These are phyloP conservation scores for Melitaea athalia DNA, from an alignment of 2,888 invertebrate species.

Conservation along the genomic window DNA sequence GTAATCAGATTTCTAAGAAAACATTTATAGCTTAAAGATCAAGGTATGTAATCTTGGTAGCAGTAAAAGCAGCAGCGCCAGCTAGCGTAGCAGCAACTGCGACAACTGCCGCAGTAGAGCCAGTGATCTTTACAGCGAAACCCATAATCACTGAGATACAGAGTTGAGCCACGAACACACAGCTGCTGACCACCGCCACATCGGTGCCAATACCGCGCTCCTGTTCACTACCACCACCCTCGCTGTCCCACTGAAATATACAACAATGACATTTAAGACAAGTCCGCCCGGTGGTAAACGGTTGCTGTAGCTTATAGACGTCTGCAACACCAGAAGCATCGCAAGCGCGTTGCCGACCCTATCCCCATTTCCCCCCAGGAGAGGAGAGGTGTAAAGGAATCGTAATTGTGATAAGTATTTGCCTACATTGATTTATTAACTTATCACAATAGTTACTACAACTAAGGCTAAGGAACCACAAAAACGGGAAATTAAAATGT, in stretches of 20 bases:
- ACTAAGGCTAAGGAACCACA: too few relatives aligned
- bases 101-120: slow-evolving; percentile 94
- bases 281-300: too few relatives aligned
- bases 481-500: too few relatives aligned
- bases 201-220: slow-evolving; percentile 97
- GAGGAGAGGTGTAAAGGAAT: too few relatives aligned
- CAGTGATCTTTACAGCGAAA: slow-evolving; percentile 88
- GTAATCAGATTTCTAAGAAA: too few relatives aligned
- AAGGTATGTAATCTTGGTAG: slow-evolving; percentile 94
- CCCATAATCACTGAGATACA: slow-evolving; percentile 94
- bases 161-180: slow-evolving; percentile 98
- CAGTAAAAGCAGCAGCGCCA: slow-evolving; percentile 91
- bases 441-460: too few relatives aligned
- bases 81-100: slow-evolving; percentile 92
- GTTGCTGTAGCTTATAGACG: too few relatives aligned
- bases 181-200: slow-evolving; percentile 96
- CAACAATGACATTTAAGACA: not conserved
- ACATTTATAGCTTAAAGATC: slow-evolving; percentile 83
- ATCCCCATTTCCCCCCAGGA: too few relatives aligned
- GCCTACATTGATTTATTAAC: too few relatives aligned
- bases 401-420: too few relatives aligned
- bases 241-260: slow-evolving; percentile 68
- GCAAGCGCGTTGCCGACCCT: too few relatives aligned
- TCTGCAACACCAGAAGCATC: too few relatives aligned
- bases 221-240: slow-evolving; percentile 77